Conservation (phyloP, 2,113 vertebrate species). For the Sceloporus tristichus region DNA sequence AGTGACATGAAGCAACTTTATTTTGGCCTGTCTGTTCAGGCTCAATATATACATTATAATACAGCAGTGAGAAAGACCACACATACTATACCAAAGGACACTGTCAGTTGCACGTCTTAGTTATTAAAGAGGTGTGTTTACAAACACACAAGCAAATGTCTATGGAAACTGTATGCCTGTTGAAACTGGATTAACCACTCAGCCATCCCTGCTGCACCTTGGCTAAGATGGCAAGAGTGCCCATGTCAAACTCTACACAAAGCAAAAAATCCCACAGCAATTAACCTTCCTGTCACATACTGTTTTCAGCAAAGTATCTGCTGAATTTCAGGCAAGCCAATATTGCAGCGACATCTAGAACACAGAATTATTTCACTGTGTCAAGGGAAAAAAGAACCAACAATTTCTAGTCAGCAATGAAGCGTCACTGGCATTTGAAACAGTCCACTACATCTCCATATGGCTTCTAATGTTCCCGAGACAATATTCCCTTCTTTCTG, state of each 20-base stretch:
- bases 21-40: no score
- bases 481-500: not conserved
- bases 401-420: not conserved
- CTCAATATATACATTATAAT: not conserved
- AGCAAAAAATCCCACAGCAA: not conserved
- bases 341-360: not conserved
- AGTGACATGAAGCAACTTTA: no score
- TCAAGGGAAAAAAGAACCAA: constrained; percentile 28
- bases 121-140: constrained; percentile 33
- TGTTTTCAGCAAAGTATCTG: not conserved
- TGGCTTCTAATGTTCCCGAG: not conserved
- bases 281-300: not conserved
- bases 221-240: constrained; percentile 32
- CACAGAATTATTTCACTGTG: constrained; percentile 9
- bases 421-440: not conserved
- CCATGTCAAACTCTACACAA: constrained; percentile 2
- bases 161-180: constrained; percentile 44
- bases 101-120: not conserved
- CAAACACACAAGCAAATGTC: constrained; percentile 13
- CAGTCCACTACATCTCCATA: not conserved
- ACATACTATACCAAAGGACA: constrained; percentile 18
- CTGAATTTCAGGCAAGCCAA: not conserved
- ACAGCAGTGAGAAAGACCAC: not conserved
- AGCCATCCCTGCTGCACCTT: constrained; percentile 43
- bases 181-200: constrained; percentile 56